phyloP scores from a whole-genome alignment of 1,140 invertebrate species.

The Heliconius himera region DNA sequence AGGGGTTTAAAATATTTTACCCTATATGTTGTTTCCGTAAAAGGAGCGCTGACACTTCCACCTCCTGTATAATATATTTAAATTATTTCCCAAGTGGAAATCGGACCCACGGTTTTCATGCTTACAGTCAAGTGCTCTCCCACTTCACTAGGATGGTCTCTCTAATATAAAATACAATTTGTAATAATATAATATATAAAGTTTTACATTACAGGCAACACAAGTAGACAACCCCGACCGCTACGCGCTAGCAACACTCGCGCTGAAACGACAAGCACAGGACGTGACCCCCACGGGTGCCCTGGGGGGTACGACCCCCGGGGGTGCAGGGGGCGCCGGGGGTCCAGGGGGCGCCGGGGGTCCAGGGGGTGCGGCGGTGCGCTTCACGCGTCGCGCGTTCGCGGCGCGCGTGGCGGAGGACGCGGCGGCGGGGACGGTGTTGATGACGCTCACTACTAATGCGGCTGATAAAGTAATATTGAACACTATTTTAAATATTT shows the following conservation, averaged over 20 bases:
- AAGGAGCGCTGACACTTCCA: too few relatives aligned
- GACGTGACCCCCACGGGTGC: slow-evolving; percentile 48
- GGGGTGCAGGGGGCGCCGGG: neutral
- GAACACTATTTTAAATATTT: too few relatives aligned
- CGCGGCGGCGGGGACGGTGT: slow-evolving; percentile 86
- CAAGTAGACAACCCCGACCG: slow-evolving; percentile 94
- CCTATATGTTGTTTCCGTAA: too few relatives aligned
- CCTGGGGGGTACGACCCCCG: neutral
- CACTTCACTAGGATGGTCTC: too few relatives aligned
- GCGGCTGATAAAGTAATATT: neutral
- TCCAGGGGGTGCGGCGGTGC: slow-evolving; percentile 83
- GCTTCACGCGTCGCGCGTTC: slow-evolving; percentile 89
- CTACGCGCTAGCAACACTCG: slow-evolving; percentile 91
- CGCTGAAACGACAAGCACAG: slow-evolving; percentile 78
- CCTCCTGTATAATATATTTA: too few relatives aligned
- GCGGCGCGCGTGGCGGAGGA: slow-evolving; percentile 89
- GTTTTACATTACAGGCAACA: slow-evolving; percentile 84
- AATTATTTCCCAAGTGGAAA: too few relatives aligned
- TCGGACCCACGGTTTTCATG: too few relatives aligned
- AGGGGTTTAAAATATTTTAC: too few relatives aligned
- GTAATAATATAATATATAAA: too few relatives aligned
- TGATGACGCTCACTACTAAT: slow-evolving; percentile 82
- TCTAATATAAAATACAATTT: too few relatives aligned
- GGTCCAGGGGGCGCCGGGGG: slow-evolving; percentile 48
- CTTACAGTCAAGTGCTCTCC: too few relatives aligned